Evolutionary conservation across 2,888 invertebrate genomes (phyloP), one percentile per base, ranked within the genome.

Genomic region (Lypha dubia): DNA sequence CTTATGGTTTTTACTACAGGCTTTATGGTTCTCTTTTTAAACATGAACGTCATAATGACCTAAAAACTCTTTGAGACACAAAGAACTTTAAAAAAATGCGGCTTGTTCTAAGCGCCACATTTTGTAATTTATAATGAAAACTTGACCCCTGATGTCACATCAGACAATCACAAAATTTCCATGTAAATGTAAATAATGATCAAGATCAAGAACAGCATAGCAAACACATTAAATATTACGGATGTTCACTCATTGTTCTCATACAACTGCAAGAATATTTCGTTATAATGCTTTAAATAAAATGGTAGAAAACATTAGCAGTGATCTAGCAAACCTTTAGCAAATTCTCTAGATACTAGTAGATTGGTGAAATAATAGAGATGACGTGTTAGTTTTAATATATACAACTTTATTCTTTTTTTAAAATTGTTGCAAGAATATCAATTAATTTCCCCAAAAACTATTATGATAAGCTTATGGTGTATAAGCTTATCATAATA

Each of bases 31-130:
- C 9, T 17, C 13, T 32, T 46, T 28, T 44, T 15, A 22, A 44
- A 24, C 3, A 20, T 32, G 17, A 75, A 44, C 35, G 65, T 41
- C 24, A 58, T 65, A 58, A 76, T 67, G 44, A 58, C 20, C 4
- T n/a, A n/a, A n/a, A 24, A 28, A 41, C 46, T 35, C 32, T 67
- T 35, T 35, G 11, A 8, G 11, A n/a, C 13, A n/a, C n/a, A 4
- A 46, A 3, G 6, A 17, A 15, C 15, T 13, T 0, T 3, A 51
- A 51, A 9, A 53, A 70, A 24, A 56, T 79, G n/a, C 80, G 84
- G 84, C 84, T 80, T 84, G 65, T 80, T 84, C 41, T 76, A 80
- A 84, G 67, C 71, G 67, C 76, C 84, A 67, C 41, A 73, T 67
- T 76, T 3, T 51, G 62, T 76, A 68, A 84, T 80, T 80, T 76